Conservation (phyloP, 2,888 invertebrate species). For the Strigamia crassipes region DNA sequence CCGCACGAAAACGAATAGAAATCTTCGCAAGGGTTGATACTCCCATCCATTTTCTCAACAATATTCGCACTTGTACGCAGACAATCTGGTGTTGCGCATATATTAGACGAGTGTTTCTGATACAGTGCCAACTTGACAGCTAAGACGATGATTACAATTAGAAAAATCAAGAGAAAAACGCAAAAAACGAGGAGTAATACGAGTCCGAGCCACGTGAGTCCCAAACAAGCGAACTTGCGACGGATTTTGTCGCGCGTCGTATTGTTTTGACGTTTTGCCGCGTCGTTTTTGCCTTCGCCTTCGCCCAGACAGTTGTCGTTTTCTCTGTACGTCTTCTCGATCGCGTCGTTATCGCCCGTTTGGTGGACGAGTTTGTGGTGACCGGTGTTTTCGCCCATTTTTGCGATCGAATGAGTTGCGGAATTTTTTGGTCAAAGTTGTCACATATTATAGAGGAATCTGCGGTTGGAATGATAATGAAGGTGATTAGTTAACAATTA, state of each 20-base stretch:
- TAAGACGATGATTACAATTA: slow-evolving; percentile 61
- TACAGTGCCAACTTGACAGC: slow-evolving; percentile 62
- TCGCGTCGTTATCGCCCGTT: background rate
- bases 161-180: slow-evolving; percentile 54
- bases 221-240: slow-evolving; percentile 16
- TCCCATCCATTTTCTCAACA: slow-evolving; percentile 18
- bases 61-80: slow-evolving; percentile 44
- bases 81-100: slow-evolving; percentile 45
- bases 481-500: background rate
- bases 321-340: slow-evolving; percentile 43
- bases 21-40: slow-evolving; percentile 45
- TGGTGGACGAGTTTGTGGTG: background rate
- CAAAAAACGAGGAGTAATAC: slow-evolving; percentile 25
- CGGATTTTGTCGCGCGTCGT: background rate
- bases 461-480: background rate
- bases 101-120: background rate
- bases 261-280: background rate
- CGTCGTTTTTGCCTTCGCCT: background rate
- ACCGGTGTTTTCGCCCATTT: slow-evolving; percentile 18
- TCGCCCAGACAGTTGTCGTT: slow-evolving; percentile 44
- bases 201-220: slow-evolving; percentile 36
- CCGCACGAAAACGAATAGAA: background rate
- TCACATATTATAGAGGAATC: background rate
- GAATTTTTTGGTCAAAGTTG: background rate
- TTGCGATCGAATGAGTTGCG: background rate